Conservation (phyloP, 2,797 vertebrate genomes). For the Erpetoichthys calabaricus region DNA sequence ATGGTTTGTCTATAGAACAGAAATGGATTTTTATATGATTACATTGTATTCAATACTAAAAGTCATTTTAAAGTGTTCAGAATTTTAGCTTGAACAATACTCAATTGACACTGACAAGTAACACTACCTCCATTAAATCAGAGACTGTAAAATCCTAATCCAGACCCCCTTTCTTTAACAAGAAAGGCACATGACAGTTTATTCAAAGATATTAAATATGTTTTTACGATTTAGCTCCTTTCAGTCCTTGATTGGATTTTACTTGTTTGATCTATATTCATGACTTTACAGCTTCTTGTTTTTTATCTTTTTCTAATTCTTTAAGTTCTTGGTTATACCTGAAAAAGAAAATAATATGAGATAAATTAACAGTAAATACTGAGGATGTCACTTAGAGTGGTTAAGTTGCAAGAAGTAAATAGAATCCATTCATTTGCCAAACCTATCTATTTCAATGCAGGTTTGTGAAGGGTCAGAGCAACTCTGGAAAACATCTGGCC, state of each 20-base stretch:
- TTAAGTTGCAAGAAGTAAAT: too few relatives aligned
- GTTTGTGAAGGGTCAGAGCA: too few relatives aligned
- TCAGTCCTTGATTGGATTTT: conserved; percentile 19
- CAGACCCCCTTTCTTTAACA: conserved; percentile 22
- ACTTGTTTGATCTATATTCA: conserved; percentile 23
- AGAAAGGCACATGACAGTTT: conserved; percentile 27
- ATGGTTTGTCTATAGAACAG: too few relatives aligned
- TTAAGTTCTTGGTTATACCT: conserved; percentile 69
- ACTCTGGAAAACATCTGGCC: not conserved
- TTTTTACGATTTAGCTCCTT: conserved; percentile 26
- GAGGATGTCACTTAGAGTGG: too few relatives aligned
- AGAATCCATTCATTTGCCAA: too few relatives aligned
- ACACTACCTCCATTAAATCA: conserved; percentile 26
- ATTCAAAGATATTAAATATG: not conserved
- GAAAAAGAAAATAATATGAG: conserved; percentile 9
- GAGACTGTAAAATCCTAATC: conserved; percentile 18
- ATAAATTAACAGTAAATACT: not conserved
- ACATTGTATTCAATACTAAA: conserved; percentile 32
- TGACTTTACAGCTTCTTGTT: conserved; percentile 22
- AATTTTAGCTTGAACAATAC: conserved; percentile 7
- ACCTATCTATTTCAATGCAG: too few relatives aligned
- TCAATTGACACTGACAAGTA: conserved; percentile 31
- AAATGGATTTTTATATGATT: too few relatives aligned
- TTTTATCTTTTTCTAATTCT: conserved; percentile 38
- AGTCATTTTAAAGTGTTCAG: conserved; percentile 22